phyloP scores from a whole-genome alignment of 2,888 invertebrate genomes.

The Meiosimyza platycephala region DNA sequence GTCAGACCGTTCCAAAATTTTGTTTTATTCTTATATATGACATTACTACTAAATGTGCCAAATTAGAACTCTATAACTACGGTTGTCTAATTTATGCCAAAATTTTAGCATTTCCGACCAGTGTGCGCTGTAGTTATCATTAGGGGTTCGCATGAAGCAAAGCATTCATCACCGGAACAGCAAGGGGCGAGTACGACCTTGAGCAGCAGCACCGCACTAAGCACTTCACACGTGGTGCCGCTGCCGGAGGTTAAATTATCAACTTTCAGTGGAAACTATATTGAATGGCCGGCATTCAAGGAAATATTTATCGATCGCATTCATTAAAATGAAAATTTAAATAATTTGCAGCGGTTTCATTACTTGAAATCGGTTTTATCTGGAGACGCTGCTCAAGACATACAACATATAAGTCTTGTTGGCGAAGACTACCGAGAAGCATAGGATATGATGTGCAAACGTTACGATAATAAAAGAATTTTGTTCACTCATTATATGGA shows the following conservation, averaged over 20 bases:
- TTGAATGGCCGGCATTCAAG: slow-evolving; percentile 32
- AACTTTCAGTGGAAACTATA: slow-evolving; percentile 25
- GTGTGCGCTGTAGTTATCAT: no score
- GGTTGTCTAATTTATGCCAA: no score
- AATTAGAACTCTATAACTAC: no score
- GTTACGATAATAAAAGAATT: slow-evolving; percentile 34
- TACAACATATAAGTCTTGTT: slow-evolving; percentile 29
- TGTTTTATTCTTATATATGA: no score
- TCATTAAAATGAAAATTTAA: slow-evolving; percentile 12
- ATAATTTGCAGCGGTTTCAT: slow-evolving; percentile 26
- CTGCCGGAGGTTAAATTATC: slow-evolving; percentile 33
- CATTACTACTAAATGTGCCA: no score
- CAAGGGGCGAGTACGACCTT: no score
- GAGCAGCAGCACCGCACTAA: no score
- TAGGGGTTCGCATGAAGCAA: no score
- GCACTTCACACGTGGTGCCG: no score
- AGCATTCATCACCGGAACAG: no score
- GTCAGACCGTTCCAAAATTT: no score
- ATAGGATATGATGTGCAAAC: slow-evolving; percentile 20
- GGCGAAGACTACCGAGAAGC: slow-evolving; percentile 29
- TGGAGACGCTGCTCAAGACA: slow-evolving; percentile 27
- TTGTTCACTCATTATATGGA: slow-evolving; percentile 31
- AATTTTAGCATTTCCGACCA: no score
- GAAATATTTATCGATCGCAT: slow-evolving; percentile 19
- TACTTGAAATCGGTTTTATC: slow-evolving; percentile 28